Evolutionary conservation across 2,797 vertebrate species (phyloP).

Genomic region (Mormyrops boulengeri): DNA sequence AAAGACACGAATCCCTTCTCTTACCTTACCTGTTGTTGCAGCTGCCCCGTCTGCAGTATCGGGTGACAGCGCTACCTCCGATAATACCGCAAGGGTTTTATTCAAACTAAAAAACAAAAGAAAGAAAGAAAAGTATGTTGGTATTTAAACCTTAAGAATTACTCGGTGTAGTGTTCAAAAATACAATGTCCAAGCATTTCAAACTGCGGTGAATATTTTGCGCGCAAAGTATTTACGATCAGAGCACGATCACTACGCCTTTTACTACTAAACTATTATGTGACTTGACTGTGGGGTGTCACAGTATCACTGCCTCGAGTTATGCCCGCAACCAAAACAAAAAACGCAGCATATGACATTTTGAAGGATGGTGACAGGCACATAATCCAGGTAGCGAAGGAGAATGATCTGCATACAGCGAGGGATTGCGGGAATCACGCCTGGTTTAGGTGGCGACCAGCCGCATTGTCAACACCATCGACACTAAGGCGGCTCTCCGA

Average conservation of each 20-base stretch:
- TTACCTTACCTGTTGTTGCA: constrained; percentile 16
- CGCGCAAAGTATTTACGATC: not conserved
- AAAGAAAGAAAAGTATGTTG: not conserved
- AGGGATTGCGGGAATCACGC: not conserved
- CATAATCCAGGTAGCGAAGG: not conserved
- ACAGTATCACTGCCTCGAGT: not conserved
- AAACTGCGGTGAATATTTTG: not conserved
- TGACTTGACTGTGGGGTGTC: not conserved
- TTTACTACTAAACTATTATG: not conserved
- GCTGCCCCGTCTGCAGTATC: constrained; percentile 11
- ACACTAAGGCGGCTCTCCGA: not conserved
- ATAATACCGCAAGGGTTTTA: not conserved
- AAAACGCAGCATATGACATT: not conserved
- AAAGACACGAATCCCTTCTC: not conserved
- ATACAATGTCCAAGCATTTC: not conserved
- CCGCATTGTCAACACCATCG: not conserved
- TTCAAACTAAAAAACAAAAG: not conserved
- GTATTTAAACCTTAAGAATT: not conserved
- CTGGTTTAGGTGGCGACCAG: not conserved
- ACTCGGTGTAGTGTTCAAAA: not conserved
- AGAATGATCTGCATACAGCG: not conserved
- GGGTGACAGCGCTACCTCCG: constrained; percentile 1
- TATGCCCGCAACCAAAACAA: not conserved
- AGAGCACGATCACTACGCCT: not conserved
- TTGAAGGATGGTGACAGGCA: not conserved